Percentiles rank a stretch among this genome's conserved stretches.
Conservation (phyloP, 2,113 vertebrate genomes). For the Sprattus sprattus region DNA sequence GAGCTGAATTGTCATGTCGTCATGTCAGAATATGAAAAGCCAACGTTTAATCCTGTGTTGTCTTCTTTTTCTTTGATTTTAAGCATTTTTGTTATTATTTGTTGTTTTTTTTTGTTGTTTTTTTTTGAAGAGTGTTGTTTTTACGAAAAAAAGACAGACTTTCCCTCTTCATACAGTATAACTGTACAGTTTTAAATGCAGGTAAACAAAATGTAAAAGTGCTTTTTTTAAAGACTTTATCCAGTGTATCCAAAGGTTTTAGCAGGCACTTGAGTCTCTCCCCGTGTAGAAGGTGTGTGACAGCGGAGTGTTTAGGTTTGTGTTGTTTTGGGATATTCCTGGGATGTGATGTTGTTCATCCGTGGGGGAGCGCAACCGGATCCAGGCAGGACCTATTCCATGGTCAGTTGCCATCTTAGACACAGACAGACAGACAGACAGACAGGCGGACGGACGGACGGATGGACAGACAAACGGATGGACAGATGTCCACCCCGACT, state of each 20-base stretch:
- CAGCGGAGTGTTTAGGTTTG: conserved; percentile 50
- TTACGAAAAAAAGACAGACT: conserved; percentile 37
- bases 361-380: not conserved
- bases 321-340: conserved; percentile 48
- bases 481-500: not conserved
- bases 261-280: conserved; percentile 75
- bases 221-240: conserved; percentile 66
- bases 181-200: conserved; percentile 59
- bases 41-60: not conserved
- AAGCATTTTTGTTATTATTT: not conserved
- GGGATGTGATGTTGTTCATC: conserved; percentile 35
- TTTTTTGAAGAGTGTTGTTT: conserved; percentile 51
- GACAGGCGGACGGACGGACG: not conserved
- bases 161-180: conserved; percentile 51
- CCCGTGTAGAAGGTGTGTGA: conserved; percentile 54
- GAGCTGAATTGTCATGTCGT: conserved; percentile 39
- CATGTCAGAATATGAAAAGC: conserved; percentile 40
- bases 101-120: conserved; percentile 37
- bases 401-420: not conserved
- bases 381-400: not conserved
- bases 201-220: conserved; percentile 72
- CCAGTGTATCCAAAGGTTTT: conserved; percentile 67
- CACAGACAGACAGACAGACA: not conserved
- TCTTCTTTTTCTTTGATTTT: conserved; percentile 20
- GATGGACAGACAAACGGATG: conserved; percentile 17